Evolutionary conservation across 2,113 vertebrate genomes (phyloP).

Genomic region (Rhinichthys klamathensis): DNA sequence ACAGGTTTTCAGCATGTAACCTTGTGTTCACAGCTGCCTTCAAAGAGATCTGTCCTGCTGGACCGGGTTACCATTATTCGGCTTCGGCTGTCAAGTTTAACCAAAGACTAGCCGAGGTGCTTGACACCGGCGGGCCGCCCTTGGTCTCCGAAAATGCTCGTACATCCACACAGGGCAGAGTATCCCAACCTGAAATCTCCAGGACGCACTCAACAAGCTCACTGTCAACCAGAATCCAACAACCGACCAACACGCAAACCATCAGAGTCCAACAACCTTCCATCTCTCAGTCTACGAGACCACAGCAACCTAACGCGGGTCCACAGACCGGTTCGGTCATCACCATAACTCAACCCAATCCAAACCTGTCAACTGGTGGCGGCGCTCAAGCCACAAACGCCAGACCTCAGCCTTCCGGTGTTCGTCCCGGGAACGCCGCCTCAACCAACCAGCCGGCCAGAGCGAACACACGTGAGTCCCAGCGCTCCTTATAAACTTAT

Average conservation of each 20-base stretch:
- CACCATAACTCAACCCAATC: slow-evolving; percentile 12
- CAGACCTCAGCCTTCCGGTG: slow-evolving; percentile 24
- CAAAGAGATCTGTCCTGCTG: slow-evolving; percentile 94
- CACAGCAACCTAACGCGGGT: background rate
- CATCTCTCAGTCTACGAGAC: background rate
- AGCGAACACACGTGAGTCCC: slow-evolving; percentile 66
- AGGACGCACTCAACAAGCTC: slow-evolving; percentile 31
- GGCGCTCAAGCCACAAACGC: slow-evolving; percentile 24
- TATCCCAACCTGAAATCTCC: background rate
- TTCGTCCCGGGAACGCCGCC: background rate
- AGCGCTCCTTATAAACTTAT: background rate
- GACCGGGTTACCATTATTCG: slow-evolving; percentile 94
- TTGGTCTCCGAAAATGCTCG: slow-evolving; percentile 45
- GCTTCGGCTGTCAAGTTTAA: slow-evolving; percentile 82
- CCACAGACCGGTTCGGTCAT: background rate
- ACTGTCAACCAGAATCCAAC: slow-evolving; percentile 34
- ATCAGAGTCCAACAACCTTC: slow-evolving; percentile 45
- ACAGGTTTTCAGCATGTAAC: background rate
- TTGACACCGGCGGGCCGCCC: slow-evolving; percentile 65
- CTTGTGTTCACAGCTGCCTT: slow-evolving; percentile 80
- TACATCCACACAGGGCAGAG: background rate
- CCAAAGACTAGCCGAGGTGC: slow-evolving; percentile 72
- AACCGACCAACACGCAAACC: slow-evolving; percentile 26
- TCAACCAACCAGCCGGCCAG: slow-evolving; percentile 49
- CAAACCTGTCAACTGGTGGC: background rate